Percentiles rank a stretch among this genome's conserved stretches.
Conservation (phyloP, 1,140 invertebrate genomes). For the Episyrphus balteatus region DNA sequence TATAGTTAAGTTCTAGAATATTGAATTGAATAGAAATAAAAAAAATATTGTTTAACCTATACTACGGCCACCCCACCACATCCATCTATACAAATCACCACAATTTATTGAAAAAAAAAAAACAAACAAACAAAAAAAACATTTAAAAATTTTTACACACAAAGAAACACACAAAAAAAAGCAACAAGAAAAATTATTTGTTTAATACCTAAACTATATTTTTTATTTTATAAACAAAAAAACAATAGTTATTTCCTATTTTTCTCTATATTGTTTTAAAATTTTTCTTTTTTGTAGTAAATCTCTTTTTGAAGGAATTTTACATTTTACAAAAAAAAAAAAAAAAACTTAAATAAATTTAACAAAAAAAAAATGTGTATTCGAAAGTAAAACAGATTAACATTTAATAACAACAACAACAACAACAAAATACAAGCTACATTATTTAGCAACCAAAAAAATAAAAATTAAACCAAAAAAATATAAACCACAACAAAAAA, state of each 20-base stretch:
- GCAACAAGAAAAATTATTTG: not conserved
- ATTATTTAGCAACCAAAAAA: not conserved
- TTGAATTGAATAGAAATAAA: conserved; percentile 1
- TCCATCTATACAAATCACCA: too few species aligned
- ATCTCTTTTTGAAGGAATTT: too few species aligned
- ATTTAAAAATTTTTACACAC: not conserved
- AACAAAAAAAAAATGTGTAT: not conserved
- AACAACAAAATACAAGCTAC: not conserved
- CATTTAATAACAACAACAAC: not conserved
- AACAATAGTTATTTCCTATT: too few species aligned
- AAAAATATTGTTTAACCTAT: not conserved
- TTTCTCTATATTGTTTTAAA: too few species aligned
- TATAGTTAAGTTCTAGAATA: too few species aligned
- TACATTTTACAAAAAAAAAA: not conserved
- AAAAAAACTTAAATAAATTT: not conserved
- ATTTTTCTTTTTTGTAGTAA: too few species aligned
- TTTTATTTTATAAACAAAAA: too few species aligned
- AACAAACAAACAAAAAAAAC: not conserved
- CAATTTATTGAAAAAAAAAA: not conserved
- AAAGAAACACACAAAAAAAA: not conserved
- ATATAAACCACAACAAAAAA: not conserved
- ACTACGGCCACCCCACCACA: not conserved
- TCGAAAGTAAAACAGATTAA: not conserved
- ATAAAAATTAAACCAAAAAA: not conserved
- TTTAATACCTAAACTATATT: too few species aligned